A percentile compares a stretch with the other conserved stretches of the same genome.
phyloP scores from a whole-genome alignment of 92 coral and sea anemone genomes.

The Siderastrea radians region DNA sequence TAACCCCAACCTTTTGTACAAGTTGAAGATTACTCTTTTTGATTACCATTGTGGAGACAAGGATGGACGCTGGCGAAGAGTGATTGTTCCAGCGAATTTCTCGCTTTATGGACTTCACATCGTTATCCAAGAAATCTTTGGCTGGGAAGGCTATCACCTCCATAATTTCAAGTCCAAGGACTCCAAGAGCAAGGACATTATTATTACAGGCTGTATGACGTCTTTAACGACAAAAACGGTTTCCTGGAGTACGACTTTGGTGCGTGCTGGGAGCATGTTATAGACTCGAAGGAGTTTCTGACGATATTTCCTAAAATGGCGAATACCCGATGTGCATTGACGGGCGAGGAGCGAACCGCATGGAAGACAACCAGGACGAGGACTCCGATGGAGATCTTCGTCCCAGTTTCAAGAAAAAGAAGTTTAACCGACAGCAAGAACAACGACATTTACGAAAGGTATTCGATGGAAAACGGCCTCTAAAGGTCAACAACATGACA shows the following conservation, averaged over 20 bases:
- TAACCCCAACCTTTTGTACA: slow-evolving; percentile 11
- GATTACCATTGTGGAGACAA: background rate
- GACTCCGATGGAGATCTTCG: slow-evolving; percentile 23
- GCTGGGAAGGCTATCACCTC: slow-evolving; percentile 41
- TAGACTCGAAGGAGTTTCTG: slow-evolving; percentile 25
- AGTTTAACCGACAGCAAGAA: slow-evolving; percentile 7
- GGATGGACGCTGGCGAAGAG: slow-evolving; percentile 57
- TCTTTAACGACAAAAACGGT: slow-evolving; percentile 37
- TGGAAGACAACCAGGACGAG: slow-evolving; percentile 41
- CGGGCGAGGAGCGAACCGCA: slow-evolving; percentile 46
- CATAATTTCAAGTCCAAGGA: slow-evolving; percentile 26
- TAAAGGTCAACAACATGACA: slow-evolving; percentile 7
- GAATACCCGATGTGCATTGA: slow-evolving; percentile 47
- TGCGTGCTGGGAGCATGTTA: slow-evolving; percentile 30
- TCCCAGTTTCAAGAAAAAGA: slow-evolving; percentile 18
- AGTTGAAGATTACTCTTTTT: slow-evolving; percentile 38
- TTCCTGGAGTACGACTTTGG: slow-evolving; percentile 56
- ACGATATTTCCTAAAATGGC: background rate
- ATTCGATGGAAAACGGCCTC: slow-evolving; percentile 46
- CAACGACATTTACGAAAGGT: slow-evolving; percentile 23
- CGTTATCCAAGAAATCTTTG: slow-evolving; percentile 46
- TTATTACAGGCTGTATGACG: slow-evolving; percentile 25
- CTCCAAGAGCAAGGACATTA: background rate
- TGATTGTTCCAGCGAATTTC: slow-evolving; percentile 48
- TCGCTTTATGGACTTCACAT: slow-evolving; percentile 52